Conservation (phyloP, 2,888 invertebrate species). For the Punctoribates punctum region DNA sequence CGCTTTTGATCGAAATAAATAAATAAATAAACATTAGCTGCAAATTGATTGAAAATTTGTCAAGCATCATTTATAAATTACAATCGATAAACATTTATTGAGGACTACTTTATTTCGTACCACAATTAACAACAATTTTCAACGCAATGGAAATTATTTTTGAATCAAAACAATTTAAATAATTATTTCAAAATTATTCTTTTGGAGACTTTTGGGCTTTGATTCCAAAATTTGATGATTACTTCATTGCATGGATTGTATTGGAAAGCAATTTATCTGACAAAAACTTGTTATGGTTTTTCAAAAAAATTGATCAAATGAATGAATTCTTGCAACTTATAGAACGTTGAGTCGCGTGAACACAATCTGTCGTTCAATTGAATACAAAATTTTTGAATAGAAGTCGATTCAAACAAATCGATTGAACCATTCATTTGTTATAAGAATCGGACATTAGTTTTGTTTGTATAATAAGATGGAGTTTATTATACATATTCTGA, state of each 20-base stretch:
- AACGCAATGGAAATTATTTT: too few relatives aligned
- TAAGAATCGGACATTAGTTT: background rate
- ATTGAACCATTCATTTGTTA: conserved; percentile 11
- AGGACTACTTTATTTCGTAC: too few relatives aligned
- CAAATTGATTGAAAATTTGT: too few relatives aligned
- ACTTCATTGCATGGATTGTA: background rate
- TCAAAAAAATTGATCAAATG: background rate
- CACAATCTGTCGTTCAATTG: background rate
- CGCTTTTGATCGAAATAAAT: too few relatives aligned
- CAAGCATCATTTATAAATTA: too few relatives aligned
- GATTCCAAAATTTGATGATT: background rate
- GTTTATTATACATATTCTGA: background rate
- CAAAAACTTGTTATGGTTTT: background rate
- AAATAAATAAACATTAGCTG: too few relatives aligned
- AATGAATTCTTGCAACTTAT: background rate
- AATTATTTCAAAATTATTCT: background rate
- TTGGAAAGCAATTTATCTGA: background rate
- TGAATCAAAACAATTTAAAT: too few relatives aligned
- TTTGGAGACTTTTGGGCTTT: too few relatives aligned
- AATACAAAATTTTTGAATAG: background rate
- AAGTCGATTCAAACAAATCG: background rate
- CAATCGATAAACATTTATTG: too few relatives aligned
- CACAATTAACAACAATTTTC: too few relatives aligned
- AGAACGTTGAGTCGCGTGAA: background rate
- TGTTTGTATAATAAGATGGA: background rate